phyloP scores from a whole-genome alignment of 1,140 invertebrate genomes.

The Drosophila ficusphila region DNA sequence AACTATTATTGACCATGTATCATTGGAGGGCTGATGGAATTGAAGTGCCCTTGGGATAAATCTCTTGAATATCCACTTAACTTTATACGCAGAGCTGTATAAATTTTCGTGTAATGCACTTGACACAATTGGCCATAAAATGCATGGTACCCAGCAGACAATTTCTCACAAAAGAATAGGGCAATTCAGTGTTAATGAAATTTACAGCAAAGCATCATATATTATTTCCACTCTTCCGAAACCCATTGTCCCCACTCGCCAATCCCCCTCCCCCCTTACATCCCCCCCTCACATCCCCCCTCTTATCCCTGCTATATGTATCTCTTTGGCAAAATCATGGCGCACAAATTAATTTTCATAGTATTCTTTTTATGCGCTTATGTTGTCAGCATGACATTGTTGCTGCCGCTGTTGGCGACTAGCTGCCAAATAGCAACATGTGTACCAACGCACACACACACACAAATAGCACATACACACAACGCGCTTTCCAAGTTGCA shows the following conservation, averaged over 20 bases:
- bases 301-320: background rate
- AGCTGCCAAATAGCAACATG: slow-evolving; percentile 68
- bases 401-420: slow-evolving; percentile 38
- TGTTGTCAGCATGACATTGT: slow-evolving; percentile 76
- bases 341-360: slow-evolving; percentile 74
- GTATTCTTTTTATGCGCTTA: slow-evolving; percentile 63
- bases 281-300: too few species aligned
- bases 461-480: slow-evolving; percentile 19
- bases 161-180: slow-evolving; percentile 52
- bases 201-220: slow-evolving; percentile 52
- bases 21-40: slow-evolving; percentile 23
- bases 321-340: slow-evolving; percentile 51
- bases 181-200: slow-evolving; percentile 53
- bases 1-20: slow-evolving; percentile 18
- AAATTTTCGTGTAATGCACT: slow-evolving; percentile 59
- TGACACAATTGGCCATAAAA: slow-evolving; percentile 52
- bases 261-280: too few species aligned
- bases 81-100: slow-evolving; percentile 30
- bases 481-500: slow-evolving; percentile 1
- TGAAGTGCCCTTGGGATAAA: slow-evolving; percentile 19
- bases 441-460: slow-evolving; percentile 35
- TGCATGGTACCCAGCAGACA: slow-evolving; percentile 16
- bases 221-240: slow-evolving; percentile 27
- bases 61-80: slow-evolving; percentile 27
- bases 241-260: background rate